phyloP scores from a whole-genome alignment of 2,113 vertebrate genomes.

The Motacilla tschutschensis region DNA sequence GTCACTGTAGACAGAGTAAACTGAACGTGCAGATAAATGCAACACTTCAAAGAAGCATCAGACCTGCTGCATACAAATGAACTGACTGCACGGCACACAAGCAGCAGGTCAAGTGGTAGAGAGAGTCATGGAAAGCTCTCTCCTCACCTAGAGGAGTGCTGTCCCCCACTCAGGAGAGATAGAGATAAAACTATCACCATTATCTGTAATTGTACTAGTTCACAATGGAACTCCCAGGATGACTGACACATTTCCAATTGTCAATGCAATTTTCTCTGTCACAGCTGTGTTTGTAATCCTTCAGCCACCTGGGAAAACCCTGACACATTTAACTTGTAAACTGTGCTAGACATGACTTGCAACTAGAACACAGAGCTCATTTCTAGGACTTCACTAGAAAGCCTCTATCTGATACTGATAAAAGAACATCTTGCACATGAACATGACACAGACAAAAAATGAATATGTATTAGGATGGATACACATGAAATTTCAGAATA shows the following conservation, averaged over 20 bases:
- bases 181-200: not conserved
- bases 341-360: not conserved
- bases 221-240: not conserved
- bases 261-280: not conserved
- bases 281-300: not conserved
- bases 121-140: not conserved
- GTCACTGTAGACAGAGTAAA: not conserved
- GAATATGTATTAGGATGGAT: not conserved
- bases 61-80: not conserved
- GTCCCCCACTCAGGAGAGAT: not conserved
- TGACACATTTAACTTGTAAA: constrained; percentile 32
- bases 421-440: not conserved
- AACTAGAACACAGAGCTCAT: not conserved
- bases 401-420: not conserved
- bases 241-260: not conserved
- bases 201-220: not conserved
- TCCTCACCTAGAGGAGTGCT: not conserved
- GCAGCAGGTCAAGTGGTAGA: not conserved
- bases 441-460: rapidly evolving
- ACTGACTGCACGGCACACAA: not conserved
- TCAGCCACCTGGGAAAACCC: constrained; percentile 7
- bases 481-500: not conserved
- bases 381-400: constrained; percentile 10
- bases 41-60: not conserved
- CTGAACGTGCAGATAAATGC: not conserved